Conservation (phyloP, 2,888 invertebrate species). For the Pristionchus japonicus region DNA sequence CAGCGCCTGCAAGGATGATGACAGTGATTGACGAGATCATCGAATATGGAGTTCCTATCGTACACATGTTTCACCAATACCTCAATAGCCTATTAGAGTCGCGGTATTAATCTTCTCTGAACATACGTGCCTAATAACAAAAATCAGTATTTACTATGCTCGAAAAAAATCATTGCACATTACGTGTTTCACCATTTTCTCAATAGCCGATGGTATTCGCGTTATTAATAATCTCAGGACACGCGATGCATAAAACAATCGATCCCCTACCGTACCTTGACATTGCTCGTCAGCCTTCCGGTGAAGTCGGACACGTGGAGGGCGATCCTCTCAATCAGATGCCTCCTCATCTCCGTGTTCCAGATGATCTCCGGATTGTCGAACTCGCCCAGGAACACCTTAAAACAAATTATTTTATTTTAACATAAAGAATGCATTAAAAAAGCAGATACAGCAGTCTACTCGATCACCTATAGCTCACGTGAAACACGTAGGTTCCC, state of each 20-base stretch:
- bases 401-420: background rate
- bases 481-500: background rate
- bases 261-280: slow-evolving; percentile 84
- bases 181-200: background rate
- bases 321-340: slow-evolving; percentile 96
- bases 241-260: background rate
- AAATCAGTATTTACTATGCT: background rate
- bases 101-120: background rate
- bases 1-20: slow-evolving; percentile 51
- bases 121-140: background rate
- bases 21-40: background rate
- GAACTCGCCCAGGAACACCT: slow-evolving; percentile 85
- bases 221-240: background rate
- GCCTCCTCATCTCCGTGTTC: slow-evolving; percentile 96
- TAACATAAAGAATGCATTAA: no score
- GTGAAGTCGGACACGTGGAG: slow-evolving; percentile 98
- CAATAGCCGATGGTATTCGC: background rate
- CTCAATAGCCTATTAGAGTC: background rate
- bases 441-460: no score
- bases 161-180: no score
- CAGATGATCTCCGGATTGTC: slow-evolving; percentile 99
- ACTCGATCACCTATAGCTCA: no score
- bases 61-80: background rate
- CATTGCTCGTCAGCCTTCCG: slow-evolving; percentile 92
- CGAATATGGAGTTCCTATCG: background rate